phyloP scores from a whole-genome alignment of 2,113 vertebrate species.

The Ophiodon elongatus region DNA sequence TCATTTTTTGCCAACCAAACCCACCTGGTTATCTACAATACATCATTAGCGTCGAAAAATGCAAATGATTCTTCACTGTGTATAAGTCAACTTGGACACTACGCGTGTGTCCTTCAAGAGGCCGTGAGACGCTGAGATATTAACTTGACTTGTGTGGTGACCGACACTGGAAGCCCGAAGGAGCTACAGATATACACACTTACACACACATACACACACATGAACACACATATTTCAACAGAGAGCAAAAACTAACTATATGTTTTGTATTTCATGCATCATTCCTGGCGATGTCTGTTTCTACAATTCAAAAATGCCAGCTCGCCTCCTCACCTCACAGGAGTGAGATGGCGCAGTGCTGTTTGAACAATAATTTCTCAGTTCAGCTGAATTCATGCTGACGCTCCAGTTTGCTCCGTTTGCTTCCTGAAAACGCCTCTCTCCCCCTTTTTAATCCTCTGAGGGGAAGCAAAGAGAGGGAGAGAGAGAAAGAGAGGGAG shows the following conservation, averaged over 20 bases:
- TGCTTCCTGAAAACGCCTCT: constrained; percentile 74
- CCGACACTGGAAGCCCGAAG: neutral
- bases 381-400: constrained; percentile 78
- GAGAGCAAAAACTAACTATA: constrained; percentile 8
- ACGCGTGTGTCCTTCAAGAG: constrained; percentile 22
- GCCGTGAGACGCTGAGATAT: constrained; percentile 3
- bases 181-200: neutral
- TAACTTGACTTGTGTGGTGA: constrained; percentile 13
- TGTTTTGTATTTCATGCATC: constrained; percentile 49
- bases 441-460: constrained; percentile 77
- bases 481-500: constrained; percentile 53
- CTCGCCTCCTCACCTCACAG: constrained; percentile 26
- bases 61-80: constrained; percentile 33
- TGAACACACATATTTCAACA: neutral
- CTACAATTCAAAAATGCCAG: constrained; percentile 34
- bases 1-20: constrained; percentile 36
- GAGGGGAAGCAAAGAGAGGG: constrained; percentile 49
- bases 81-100: constrained; percentile 10
- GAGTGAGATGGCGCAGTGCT: constrained; percentile 62
- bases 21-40: constrained; percentile 29
- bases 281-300: constrained; percentile 31
- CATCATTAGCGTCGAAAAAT: constrained; percentile 65
- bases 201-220: neutral
- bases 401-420: constrained; percentile 76
- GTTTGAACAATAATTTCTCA: constrained; percentile 78